Base-by-base conservation (phyloP, 2,888 invertebrate genomes). In the Tachystola acroxantha region DNA sequence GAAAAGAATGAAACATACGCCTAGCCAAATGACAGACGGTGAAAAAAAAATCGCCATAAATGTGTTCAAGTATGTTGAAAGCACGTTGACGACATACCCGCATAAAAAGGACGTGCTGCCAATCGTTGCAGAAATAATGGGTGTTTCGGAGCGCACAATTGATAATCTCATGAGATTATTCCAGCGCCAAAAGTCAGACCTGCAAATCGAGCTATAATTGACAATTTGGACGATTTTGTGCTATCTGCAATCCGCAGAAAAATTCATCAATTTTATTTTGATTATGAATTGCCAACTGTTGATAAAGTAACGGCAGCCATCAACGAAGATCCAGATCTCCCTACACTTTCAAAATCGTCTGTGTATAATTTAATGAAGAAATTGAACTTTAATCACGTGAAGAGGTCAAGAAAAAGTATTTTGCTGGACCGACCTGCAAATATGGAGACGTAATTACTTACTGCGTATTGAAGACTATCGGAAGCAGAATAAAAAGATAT, bases 381-480 rank as follows among this genome's bases (percentile, higher is more conserved):
- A 24, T 7, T 36, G 10, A 31, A 36, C 12, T 36, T 31, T 10
- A 13, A 14, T 5, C 20, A 31, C 13, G 4, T 7, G 7, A 36
- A 31, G 16, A n/a, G 36, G 1, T 36, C 30, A 9, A 24, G 31
- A 25, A 36, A 14, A 31, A 10, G 6, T 11, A 14, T 13, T 24
- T 36, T 10, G 42, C 16, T 34, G 45, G 28, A 38, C 40, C 7
- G 47, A 48, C 30, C 31, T 42, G 20, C 35, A 34, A 10, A 25
- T 41, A 4, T 48, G 42, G 41, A 34, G 41, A 16, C 14, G 16
- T 14, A 33, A 41, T 2, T 40, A 45, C 39, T 24, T 42, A 1
- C 16, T 39, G 6, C 36, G 32, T 35, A 48, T 44, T 10, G 37
- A 36, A 38, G 37, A 40, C 27, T 43, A 29, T 26, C 16, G 46